Evolutionary conservation across 2,888 invertebrate genomes (phyloP), one percentile per base, ranked within the genome.

Genomic region (Andrena flavipes): DNA sequence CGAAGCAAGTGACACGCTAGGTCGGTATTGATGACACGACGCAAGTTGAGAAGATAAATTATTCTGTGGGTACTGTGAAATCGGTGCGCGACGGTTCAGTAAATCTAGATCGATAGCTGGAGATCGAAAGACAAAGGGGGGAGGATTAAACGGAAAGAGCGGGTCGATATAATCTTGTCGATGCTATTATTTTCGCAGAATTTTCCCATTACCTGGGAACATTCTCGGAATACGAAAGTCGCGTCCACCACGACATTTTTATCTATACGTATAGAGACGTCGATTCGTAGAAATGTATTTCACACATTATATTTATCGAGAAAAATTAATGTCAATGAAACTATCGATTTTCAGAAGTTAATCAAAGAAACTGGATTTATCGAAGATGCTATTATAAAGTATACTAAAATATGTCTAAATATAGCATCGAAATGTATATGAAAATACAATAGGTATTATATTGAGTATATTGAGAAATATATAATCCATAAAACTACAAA

Each of bases 51-150:
- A 76, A 84, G 84, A 76, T 65, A 80, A 77, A 78, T 48, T 80
- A 75, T 78, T 71, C 84, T 65, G 81, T 78, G 76, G 76, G 63
- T 49, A 77, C 65, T 62, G 84, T 84, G 84, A 84, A 85, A 85
- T 76, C 85, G 72, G 85, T 75, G 74, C 85, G 77, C 80, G 85
- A 85, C 85, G 82, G 82, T 85, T 82, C 82, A 79, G 79, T 82
- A 82, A 82, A 82, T 85, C 85, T 54, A 68, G 82, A 87, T 85
- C 87, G 80, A 80, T 80, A 79, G 73, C 69, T 62, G 81, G 59
- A 64, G 80, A 77, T 70, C 74, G 82, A 87, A 59, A 42, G 75
- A 84, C 73, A 69, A 65, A 70, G 54, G 75, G 56, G 72, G 68
- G 49, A 42, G 71, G 68, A 76, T 69, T 48, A 56, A 56, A 81